Base-by-base conservation (phyloP, 2,113 vertebrate genomes). In the Hoplias malabaricus region DNA sequence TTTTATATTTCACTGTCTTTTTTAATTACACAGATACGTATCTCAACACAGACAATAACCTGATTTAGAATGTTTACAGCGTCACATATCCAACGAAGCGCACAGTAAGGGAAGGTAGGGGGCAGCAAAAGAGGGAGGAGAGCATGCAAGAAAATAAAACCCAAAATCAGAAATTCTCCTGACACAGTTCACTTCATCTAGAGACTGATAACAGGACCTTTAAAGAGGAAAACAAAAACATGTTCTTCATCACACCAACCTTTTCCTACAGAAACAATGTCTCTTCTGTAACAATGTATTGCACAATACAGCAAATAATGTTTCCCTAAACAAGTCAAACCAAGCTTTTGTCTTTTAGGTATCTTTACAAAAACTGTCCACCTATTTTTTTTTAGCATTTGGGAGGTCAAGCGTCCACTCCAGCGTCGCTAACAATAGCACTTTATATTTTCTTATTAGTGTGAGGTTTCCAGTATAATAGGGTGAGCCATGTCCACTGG, bases 1-100 rank as follows among this genome's bases (percentile, higher is more conserved):
- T 21, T 70, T 90, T 87, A 88, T 93, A 91, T 90, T 91, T 94
- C 91, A 94, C 88, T 89, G 91, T 89, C 88, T 91, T 89, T 90
- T 93, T 96, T 98, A 95, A 97, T 96, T 96, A 96, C 95, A 95
- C 92, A 92, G 93, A 96, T 94, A 95, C 94, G 93, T 94, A 93
- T 93, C 92, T 94, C 92, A 96, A 94, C 95, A 95, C 93, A 94
- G 95, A 96, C 92, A 92, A 92, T 91, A 95, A 95, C 94, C 94
- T 95, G 93, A 94, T 94, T 94, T 90, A 93, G 92, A 93, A 94
- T 91, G 90, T 93, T 93, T 94, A 95, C 95, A 94, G 94, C 90
- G 93, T 93, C 95, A 96, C 94, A 94, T 95, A 92, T 94, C 95
- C 93, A 93, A 96, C 92, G 92, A 93, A 94, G 89, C 94, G 93